Base-by-base conservation (phyloP, 1,140 invertebrate genomes). In the Popillia japonica region DNA sequence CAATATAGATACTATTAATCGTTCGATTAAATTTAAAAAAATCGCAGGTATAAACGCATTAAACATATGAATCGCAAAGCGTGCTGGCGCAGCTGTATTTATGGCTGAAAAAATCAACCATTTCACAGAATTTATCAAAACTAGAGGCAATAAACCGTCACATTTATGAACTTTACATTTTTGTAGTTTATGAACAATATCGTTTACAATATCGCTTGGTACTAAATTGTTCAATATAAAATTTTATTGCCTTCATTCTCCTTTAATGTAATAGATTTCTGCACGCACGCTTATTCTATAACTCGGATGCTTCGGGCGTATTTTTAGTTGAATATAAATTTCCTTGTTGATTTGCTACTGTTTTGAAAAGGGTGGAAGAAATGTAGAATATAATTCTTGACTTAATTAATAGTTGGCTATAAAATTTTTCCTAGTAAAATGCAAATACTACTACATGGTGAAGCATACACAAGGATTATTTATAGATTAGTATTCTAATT, bases 211-310 rank as follows among this genome's bases (percentile, higher is more conserved):
- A 68, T 68, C 61, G 61, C 61, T 68, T 68, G 61, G 27, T 68
- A 68, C 61, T 68, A 68, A 68, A 68, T 68, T 68, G 61, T 68
- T 68, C 61, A 68, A 68, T 68, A 68, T 68, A 68, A 68, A 68
- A 68, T 68, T 68, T 68, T 68, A 68, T 68, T 68, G 27, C 27
- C 61, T 23, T 68, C 61, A 68, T 68, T 68, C 22, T 34, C 61
- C 27, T 68, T 68, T 27, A 68, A 68, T 68, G 61, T 68, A 68
- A 68, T 68, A 68, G 61, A 68, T 34, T 68, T 17, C 61, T 8
- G 7, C 61, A 68, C 61, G 61, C 61, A 68, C 22, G 22, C 22
- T 22, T 68, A 11, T 11, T 68, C 61, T 22, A 27, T 6, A 68
- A 9, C 11, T 1, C 61, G 20, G 11, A 20, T 22, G 27, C 20